These are phyloP conservation scores for Acanthaster planci DNA, from an alignment of 35 echinoderm and acorn worm genomes.

Conservation along the genomic window DNA sequence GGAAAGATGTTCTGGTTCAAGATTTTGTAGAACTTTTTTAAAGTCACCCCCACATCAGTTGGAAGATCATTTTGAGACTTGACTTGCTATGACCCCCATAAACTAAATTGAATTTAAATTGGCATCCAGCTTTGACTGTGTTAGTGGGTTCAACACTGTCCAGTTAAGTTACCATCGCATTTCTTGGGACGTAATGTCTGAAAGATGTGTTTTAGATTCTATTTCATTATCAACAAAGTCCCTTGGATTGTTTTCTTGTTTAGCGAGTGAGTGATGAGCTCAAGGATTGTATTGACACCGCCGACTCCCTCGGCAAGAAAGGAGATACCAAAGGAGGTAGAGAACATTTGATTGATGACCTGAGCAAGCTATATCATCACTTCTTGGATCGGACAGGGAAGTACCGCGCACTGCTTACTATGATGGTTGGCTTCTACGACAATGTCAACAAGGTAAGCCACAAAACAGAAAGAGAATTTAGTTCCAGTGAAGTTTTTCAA, in stretches of 20 bases:
- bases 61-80: too few relatives aligned
- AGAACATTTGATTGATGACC: slow-evolving; percentile 67
- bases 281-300: slow-evolving; percentile 73
- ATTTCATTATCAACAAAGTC: not conserved
- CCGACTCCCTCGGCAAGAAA: slow-evolving; percentile 78
- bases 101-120: too few relatives aligned
- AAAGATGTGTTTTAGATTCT: not conserved
- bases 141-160: too few relatives aligned
- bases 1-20: too few relatives aligned
- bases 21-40: too few relatives aligned
- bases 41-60: too few relatives aligned
- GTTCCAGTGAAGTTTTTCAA: too few relatives aligned
- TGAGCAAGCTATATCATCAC: slow-evolving; percentile 68
- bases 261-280: slow-evolving; percentile 90
- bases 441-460: slow-evolving; percentile 79
- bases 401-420: slow-evolving; percentile 65
- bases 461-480: too few relatives aligned
- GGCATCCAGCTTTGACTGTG: too few relatives aligned
- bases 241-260: not conserved
- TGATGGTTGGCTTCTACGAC: slow-evolving; percentile 86
- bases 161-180: too few relatives aligned
- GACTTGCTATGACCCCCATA: too few relatives aligned
- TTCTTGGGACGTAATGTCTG: too few relatives aligned
- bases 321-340: slow-evolving; percentile 81
- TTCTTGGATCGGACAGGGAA: slow-evolving; percentile 56